These are phyloP conservation scores for Beris chalybata DNA, from an alignment of 2,888 invertebrate genomes.

Conservation along the genomic window DNA sequence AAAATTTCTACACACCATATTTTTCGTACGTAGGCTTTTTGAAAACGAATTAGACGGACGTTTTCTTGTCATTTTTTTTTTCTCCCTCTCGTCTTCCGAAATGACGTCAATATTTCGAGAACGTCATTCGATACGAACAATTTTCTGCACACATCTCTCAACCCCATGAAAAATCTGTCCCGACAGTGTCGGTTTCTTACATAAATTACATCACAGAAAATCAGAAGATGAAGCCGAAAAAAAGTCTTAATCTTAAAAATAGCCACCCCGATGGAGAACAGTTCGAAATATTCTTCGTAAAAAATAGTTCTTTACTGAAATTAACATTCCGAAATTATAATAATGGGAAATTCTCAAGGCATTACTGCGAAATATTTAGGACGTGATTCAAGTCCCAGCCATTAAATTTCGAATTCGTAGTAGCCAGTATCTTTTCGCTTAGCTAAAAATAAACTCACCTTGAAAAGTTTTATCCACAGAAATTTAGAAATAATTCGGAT, in stretches of 20 bases:
- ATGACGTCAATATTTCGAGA: conserved; percentile 23
- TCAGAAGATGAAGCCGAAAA: neutral
- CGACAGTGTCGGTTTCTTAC: conserved; percentile 12
- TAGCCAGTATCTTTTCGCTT: no score
- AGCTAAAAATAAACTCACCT: conserved; percentile 57
- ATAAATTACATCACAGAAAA: conserved; percentile 23
- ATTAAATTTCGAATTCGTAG: no score
- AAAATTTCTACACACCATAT: neutral
- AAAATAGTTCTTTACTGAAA: no score
- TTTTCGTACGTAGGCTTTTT: conserved; percentile 10
- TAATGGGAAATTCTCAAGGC: no score
- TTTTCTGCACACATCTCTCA: conserved; percentile 22
- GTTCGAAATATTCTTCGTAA: neutral
- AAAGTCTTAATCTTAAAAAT: neutral
- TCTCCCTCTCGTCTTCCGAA: no score
- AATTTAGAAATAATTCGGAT: conserved; percentile 28
- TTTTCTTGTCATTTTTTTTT: no score
- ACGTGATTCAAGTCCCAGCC: no score
- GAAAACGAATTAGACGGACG: neutral
- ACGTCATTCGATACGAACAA: conserved; percentile 23
- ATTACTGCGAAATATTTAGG: no score
- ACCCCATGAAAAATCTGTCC: neutral
- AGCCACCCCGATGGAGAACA: neutral
- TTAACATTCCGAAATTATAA: no score
- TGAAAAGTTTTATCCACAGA: conserved; percentile 52